A percentile compares a stretch with the other conserved stretches of the same genome.
Conservation (phyloP, 2,797 vertebrate genomes). For the Ceyx erithaca region DNA sequence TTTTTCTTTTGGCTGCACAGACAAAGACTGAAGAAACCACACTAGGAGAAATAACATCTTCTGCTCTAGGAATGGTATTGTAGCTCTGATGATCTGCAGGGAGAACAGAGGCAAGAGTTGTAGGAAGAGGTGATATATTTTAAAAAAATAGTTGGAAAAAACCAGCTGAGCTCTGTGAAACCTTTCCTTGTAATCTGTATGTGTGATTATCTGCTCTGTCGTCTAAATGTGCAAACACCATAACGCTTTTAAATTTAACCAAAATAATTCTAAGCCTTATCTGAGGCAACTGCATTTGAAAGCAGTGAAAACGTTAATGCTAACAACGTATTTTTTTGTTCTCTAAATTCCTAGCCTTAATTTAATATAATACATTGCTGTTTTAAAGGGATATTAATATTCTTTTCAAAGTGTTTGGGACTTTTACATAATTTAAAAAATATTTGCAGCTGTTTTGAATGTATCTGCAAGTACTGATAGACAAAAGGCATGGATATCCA, state of each 20-base stretch:
- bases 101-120: background rate
- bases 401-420: constrained; percentile 73
- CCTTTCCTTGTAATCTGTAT: background rate
- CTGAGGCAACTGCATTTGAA: background rate
- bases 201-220: constrained; percentile 3
- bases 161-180: background rate
- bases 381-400: constrained; percentile 73
- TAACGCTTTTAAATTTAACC: background rate
- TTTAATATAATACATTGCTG: constrained; percentile 66
- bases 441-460: constrained; percentile 78
- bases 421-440: constrained; percentile 79
- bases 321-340: constrained; percentile 51
- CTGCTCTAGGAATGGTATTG: background rate
- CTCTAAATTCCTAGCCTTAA: constrained; percentile 63
- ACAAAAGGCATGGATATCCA: constrained; percentile 72
- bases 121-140: background rate
- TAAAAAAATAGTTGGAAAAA: background rate
- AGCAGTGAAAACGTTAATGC: constrained; percentile 48
- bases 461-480: constrained; percentile 73
- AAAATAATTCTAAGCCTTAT: constrained; percentile 43
- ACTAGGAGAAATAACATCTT: background rate
- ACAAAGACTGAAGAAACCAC: background rate
- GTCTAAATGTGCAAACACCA: constrained; percentile 49
- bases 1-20: background rate
- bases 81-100: background rate